Percentiles rank a stretch among this genome's conserved stretches.
phyloP scores from a whole-genome alignment of 2,113 vertebrate genomes.

The Diphyllodes magnificus region DNA sequence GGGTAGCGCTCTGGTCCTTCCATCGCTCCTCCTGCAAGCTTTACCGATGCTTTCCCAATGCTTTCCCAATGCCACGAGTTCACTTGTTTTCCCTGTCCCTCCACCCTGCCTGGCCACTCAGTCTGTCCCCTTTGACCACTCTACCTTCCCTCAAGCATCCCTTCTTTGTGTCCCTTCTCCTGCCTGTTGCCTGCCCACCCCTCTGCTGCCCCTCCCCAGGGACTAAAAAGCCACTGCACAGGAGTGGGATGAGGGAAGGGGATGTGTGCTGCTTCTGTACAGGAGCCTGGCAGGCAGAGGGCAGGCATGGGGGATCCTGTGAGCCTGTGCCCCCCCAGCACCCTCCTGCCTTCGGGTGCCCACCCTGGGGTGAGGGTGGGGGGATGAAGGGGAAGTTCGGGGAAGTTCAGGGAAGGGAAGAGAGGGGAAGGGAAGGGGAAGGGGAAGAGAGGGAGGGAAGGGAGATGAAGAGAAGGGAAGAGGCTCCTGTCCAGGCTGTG shows the following conservation, averaged over 20 bases:
- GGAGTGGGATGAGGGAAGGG: rapidly evolving
- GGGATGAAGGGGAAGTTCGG: too few species aligned
- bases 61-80: neutral
- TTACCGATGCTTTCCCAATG: neutral
- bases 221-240: neutral
- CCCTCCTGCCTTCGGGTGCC: neutral
- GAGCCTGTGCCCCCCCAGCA: neutral
- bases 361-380: neutral
- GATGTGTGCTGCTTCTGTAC: rapidly evolving
- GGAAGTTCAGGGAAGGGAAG: too few species aligned
- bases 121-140: neutral
- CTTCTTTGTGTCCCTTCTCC: neutral
- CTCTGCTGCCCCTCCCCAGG: rapidly evolving
- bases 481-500: neutral
- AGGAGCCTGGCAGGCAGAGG: neutral
- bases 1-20: neutral
- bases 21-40: too few species aligned
- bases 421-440: too few species aligned
- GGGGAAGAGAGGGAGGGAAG: too few species aligned
- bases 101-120: rapidly evolving
- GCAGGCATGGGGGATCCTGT: neutral
- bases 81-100: neutral
- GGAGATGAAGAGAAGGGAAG: neutral
- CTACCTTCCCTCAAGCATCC: neutral
- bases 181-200: neutral